A percentile compares a stretch with the other conserved stretches of the same genome.
These are phyloP conservation scores for Rattus norvegicus DNA, from an alignment of 2,113 vertebrate genomes.

Conservation along the genomic window DNA sequence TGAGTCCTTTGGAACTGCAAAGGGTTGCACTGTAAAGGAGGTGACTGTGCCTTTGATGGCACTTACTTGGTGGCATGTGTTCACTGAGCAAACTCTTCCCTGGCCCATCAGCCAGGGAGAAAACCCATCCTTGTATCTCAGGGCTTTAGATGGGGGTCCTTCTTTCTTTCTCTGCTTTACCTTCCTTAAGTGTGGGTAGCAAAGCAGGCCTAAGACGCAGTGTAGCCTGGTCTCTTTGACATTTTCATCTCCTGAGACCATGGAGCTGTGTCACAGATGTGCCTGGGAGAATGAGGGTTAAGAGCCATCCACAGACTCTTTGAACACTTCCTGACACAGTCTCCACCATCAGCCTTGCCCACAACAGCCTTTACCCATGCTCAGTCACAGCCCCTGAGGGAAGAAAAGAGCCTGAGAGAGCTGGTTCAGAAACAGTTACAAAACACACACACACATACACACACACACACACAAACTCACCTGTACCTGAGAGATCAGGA, in stretches of 20 bases:
- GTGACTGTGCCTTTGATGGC: background rate
- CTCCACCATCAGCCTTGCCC: background rate
- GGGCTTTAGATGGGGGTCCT: background rate
- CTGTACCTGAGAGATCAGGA: background rate
- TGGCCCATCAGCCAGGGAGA: background rate
- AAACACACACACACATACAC: background rate
- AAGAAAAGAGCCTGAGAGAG: background rate
- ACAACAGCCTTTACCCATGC: background rate
- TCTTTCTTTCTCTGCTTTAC: background rate
- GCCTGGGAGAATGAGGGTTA: background rate
- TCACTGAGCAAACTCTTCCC: background rate
- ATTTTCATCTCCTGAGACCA: background rate
- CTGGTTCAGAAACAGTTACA: background rate
- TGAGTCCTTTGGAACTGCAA: background rate
- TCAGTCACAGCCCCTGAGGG: background rate
- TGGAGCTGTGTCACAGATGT: background rate
- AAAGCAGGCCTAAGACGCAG: background rate
- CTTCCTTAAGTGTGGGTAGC: background rate
- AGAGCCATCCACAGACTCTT: background rate
- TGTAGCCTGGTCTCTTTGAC: background rate
- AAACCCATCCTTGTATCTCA: no score
- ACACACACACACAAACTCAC: no score
- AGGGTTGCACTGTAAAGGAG: background rate
- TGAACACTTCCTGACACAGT: fast-evolving
- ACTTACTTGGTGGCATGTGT: background rate